Evolutionary conservation across 2,797 vertebrate species (phyloP).

Genomic region (Adelosebastes latens): DNA sequence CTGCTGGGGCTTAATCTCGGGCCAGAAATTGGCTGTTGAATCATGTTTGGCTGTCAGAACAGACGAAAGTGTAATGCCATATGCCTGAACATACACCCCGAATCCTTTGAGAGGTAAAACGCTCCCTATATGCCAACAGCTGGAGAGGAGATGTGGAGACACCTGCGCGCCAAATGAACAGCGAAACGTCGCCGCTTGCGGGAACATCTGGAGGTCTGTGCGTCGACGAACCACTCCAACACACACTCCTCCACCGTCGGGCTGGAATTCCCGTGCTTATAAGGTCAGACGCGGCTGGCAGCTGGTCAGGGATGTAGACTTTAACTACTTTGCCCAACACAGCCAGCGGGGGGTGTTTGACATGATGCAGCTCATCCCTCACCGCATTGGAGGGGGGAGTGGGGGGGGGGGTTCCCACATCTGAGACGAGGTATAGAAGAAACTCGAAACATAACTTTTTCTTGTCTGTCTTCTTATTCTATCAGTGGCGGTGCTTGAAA

Average conservation of each 20-base stretch:
- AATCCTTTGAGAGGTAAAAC: constrained; percentile 79
- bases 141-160: constrained; percentile 82
- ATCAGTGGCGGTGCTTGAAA: constrained; percentile 55
- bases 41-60: constrained; percentile 81
- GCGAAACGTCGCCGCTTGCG: constrained; percentile 58
- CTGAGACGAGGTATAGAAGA: constrained; percentile 67
- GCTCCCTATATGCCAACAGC: constrained; percentile 75
- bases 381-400: background rate
- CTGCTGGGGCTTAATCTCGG: constrained; percentile 69
- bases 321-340: constrained; percentile 62
- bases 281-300: constrained; percentile 76
- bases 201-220: constrained; percentile 82
- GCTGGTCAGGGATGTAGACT: constrained; percentile 71
- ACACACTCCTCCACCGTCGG: constrained; percentile 54
- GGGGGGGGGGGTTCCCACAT: constrained; percentile 56
- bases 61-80: constrained; percentile 80
- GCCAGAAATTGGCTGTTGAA: constrained; percentile 77
- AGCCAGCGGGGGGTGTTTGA: constrained; percentile 57
- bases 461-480: constrained; percentile 52
- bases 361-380: constrained; percentile 70
- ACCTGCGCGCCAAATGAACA: constrained; percentile 85
- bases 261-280: constrained; percentile 69
- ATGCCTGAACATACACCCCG: constrained; percentile 76
- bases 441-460: constrained; percentile 71
- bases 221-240: constrained; percentile 66